phyloP scores from a whole-genome alignment of 2,797 vertebrate genomes.

The Argyrosomus regius region DNA sequence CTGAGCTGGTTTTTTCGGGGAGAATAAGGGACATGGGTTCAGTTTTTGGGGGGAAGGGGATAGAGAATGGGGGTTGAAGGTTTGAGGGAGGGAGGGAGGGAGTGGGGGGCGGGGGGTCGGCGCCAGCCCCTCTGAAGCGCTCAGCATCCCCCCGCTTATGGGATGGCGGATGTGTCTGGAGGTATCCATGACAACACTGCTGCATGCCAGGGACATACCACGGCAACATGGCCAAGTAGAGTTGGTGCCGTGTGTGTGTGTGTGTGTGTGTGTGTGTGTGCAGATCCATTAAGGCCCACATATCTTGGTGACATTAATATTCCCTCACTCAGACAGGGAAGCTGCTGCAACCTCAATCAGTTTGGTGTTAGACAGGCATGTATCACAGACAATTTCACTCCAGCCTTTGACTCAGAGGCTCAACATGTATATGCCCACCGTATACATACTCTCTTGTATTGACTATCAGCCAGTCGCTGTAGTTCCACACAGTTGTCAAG shows the following conservation, averaged over 20 bases:
- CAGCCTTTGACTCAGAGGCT: slow-evolving; percentile 35
- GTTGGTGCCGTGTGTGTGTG: slow-evolving; percentile 54
- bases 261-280: slow-evolving; percentile 44
- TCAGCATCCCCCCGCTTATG: slow-evolving; percentile 87
- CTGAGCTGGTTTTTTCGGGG: slow-evolving; percentile 47
- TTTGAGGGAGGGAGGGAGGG: slow-evolving; percentile 35
- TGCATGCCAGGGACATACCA: slow-evolving; percentile 82
- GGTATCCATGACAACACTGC: slow-evolving; percentile 92
- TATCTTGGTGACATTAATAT: slow-evolving; percentile 75
- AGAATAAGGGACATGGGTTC: slow-evolving; percentile 69
- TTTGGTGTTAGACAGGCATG: slow-evolving; percentile 43
- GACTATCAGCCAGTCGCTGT: slow-evolving; percentile 27
- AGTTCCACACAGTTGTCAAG: slow-evolving; percentile 39
- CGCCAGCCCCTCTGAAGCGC: slow-evolving; percentile 84
- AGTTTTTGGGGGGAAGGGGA: slow-evolving; percentile 74
- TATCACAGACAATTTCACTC: slow-evolving; percentile 44
- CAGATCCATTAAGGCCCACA: slow-evolving; percentile 66
- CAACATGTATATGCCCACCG: slow-evolving; percentile 29
- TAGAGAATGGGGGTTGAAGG: slow-evolving; percentile 63
- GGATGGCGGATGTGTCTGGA: slow-evolving; percentile 86
- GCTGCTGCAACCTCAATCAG: slow-evolving; percentile 45
- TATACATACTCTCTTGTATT: background rate
- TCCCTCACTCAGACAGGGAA: slow-evolving; percentile 58
- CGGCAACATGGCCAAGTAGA: slow-evolving; percentile 78
- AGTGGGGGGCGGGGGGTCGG: slow-evolving; percentile 47